phyloP scores from a whole-genome alignment of 2,113 vertebrate species.

The Ictalurus furcatus region DNA sequence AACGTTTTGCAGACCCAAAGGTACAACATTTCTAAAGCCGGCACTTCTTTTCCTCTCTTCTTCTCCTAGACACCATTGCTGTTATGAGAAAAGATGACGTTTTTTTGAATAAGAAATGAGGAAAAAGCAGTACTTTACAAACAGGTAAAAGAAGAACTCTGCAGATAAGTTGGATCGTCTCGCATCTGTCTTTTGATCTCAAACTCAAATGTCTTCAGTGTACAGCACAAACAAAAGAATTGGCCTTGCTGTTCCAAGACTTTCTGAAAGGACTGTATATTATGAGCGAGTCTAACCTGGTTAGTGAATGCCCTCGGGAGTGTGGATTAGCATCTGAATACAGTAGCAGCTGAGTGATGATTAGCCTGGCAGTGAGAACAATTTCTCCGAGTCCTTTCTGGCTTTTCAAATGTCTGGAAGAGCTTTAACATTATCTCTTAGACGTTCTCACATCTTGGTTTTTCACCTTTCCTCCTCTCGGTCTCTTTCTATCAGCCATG shows the following conservation, averaged over 20 bases:
- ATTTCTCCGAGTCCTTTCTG: slow-evolving; percentile 52
- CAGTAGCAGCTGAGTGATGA: slow-evolving; percentile 69
- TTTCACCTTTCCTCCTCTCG: background rate
- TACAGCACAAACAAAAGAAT: background rate
- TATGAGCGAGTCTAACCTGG: slow-evolving; percentile 77
- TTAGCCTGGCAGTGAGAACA: slow-evolving; percentile 60
- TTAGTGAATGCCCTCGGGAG: slow-evolving; percentile 74
- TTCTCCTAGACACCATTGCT: background rate
- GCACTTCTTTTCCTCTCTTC: background rate
- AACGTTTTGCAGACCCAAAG: background rate
- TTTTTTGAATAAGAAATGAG: background rate
- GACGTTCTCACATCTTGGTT: background rate
- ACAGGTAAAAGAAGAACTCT: slow-evolving; percentile 37
- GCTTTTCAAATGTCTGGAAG: slow-evolving; percentile 55
- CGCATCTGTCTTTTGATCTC: background rate
- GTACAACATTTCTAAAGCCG: background rate
- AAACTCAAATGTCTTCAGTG: background rate
- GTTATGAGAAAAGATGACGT: background rate
- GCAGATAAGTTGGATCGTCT: background rate
- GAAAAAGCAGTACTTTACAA: too few species aligned
- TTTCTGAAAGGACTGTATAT: slow-evolving; percentile 65
- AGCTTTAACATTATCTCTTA: slow-evolving; percentile 20
- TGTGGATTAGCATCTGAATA: slow-evolving; percentile 77
- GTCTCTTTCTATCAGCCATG: background rate
- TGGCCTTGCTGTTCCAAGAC: background rate